A percentile compares a stretch with the other conserved stretches of the same genome.
phyloP scores from a whole-genome alignment of 2,797 vertebrate genomes.

The Otolemur crassicaudatus region DNA sequence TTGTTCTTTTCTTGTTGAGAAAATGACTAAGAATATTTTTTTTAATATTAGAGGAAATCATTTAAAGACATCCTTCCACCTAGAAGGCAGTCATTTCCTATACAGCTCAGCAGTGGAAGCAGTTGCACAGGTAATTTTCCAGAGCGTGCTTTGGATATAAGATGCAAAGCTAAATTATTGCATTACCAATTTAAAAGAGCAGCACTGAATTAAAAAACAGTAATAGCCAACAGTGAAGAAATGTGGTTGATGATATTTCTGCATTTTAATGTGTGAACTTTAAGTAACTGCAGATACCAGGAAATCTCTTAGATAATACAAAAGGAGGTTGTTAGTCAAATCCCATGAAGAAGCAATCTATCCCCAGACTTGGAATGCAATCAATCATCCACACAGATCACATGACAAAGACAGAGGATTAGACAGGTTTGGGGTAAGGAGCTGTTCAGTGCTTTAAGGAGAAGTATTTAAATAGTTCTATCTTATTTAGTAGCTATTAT shows the following conservation, averaged over 20 bases:
- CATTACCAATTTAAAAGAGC: not conserved
- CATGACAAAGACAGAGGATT: not conserved
- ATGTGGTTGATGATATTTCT: not conserved
- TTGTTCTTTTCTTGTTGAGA: not conserved
- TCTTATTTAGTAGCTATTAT: not conserved
- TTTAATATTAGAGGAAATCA: not conserved
- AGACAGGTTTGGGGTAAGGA: not conserved
- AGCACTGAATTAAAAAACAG: not conserved
- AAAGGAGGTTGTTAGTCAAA: not conserved
- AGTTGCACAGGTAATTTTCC: not conserved
- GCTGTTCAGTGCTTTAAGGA: not conserved
- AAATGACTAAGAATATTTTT: not conserved
- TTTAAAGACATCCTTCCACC: not conserved
- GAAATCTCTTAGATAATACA: not conserved
- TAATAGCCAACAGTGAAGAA: not conserved
- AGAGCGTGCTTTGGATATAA: not conserved
- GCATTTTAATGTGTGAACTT: not conserved
- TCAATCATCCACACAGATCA: not conserved
- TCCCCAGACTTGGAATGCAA: not conserved
- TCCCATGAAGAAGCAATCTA: not conserved
- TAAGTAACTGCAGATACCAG: not conserved
- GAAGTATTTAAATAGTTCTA: not conserved
- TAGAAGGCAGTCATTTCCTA: not conserved
- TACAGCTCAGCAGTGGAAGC: not conserved
- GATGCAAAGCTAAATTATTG: not conserved